Evolutionary conservation across 2,797 vertebrate genomes (phyloP).

Genomic region (Catamblyrhynchus diadema): DNA sequence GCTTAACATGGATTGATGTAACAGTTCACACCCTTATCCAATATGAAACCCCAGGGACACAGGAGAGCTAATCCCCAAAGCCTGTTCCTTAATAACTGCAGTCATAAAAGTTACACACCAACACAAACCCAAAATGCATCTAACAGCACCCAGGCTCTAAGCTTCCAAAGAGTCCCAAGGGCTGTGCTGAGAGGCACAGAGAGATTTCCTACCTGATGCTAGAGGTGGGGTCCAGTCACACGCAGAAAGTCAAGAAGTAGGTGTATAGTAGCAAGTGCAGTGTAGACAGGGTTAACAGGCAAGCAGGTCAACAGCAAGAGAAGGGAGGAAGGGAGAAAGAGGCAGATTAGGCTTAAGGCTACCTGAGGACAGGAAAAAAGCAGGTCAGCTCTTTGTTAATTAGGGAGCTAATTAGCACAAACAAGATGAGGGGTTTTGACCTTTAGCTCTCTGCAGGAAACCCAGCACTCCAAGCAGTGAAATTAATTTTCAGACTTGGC

Average conservation of each 20-base stretch:
- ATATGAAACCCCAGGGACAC: not conserved
- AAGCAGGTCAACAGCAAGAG: conserved; percentile 66
- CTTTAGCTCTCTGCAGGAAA: not conserved
- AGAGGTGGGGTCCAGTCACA: conserved; percentile 67
- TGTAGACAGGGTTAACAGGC: conserved; percentile 60
- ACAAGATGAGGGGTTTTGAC: not conserved
- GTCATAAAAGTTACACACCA: not conserved
- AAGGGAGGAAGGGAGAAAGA: conserved; percentile 61
- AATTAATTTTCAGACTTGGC: not conserved
- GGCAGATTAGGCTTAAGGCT: conserved; percentile 56
- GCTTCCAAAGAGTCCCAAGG: not conserved
- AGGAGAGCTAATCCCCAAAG: not conserved
- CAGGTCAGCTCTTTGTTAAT: conserved; percentile 23
- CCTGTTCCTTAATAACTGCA: not conserved
- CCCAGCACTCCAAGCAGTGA: not conserved
- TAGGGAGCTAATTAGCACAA: not conserved
- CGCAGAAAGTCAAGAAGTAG: conserved; percentile 63
- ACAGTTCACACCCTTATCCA: not conserved
- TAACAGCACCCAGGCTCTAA: not conserved
- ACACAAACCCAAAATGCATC: not conserved
- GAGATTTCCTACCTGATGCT: conserved; percentile 85
- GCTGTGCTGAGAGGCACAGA: not conserved
- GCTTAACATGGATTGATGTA: not conserved
- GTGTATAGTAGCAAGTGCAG: conserved; percentile 39
- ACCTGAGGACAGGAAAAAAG: conserved; percentile 16